Conservation (phyloP, 2,888 invertebrate genomes). For the Harpagoxenus sublaevis region DNA sequence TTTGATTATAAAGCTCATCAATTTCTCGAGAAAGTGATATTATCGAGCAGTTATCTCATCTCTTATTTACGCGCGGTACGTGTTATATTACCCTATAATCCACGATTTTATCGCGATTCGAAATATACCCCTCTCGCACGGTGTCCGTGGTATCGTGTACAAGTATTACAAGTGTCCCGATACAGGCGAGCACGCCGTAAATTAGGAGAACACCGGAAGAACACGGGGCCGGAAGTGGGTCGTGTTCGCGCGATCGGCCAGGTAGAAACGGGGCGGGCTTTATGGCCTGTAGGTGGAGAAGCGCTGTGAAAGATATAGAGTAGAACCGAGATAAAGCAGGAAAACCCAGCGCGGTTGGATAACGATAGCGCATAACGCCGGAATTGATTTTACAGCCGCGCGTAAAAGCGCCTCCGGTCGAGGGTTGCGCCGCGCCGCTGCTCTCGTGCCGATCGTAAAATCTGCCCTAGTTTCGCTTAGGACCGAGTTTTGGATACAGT, state of each 20-base stretch:
- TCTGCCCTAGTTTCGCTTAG: conserved; percentile 48
- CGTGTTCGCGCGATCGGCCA: conserved; percentile 44
- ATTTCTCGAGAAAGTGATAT: conserved; percentile 14
- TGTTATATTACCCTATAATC: conserved; percentile 44
- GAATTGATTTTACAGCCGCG: conserved; percentile 54
- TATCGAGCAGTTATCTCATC: conserved; percentile 26
- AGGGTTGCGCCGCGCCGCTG: background rate
- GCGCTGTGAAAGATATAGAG: conserved; percentile 26
- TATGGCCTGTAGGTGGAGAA: conserved; percentile 24
- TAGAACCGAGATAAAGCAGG: conserved; percentile 51
- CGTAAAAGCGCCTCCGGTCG: conserved; percentile 34
- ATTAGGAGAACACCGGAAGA: conserved; percentile 40
- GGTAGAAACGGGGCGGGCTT: conserved; percentile 13
- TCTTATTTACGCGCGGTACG: conserved; percentile 21
- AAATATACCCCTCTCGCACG: conserved; percentile 14
- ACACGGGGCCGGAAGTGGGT: conserved; percentile 51
- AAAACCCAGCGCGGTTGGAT: conserved; percentile 37
- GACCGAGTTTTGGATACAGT: conserved; percentile 27
- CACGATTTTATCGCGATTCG: conserved; percentile 49
- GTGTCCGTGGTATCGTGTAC: conserved; percentile 21
- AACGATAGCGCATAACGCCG: conserved; percentile 44
- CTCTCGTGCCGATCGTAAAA: conserved; percentile 44
- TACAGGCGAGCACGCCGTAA: conserved; percentile 27
- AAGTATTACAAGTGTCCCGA: conserved; percentile 48
- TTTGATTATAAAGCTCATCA: conserved; percentile 4